Base-by-base conservation (phyloP, 2,797 vertebrate species). In the Tamandua tetradactyla region DNA sequence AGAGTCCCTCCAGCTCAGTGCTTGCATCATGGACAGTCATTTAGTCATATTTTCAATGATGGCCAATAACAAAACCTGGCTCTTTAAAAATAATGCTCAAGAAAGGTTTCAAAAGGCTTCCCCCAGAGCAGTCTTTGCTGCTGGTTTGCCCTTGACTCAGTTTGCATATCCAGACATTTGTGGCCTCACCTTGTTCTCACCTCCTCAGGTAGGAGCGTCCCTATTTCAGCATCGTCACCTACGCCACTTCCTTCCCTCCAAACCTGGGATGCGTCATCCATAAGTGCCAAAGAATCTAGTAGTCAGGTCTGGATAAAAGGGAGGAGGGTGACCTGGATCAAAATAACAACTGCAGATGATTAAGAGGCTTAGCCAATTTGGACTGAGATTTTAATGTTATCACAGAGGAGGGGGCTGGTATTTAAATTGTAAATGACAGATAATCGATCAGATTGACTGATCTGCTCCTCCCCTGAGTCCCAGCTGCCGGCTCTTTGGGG, bases 1-100 rank as follows among this genome's bases (percentile, higher is more conserved):
- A 59, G 22, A 8, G 57, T 18, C 42, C 17, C 4, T 2, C 32
- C 78, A 17, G 68, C 23, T 30, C 57, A 5, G 14, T 0, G 5
- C 10, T 59, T 9, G 57, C 32, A 32, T n/a, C 49, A 1, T 17
- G 7, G 55, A 55, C 30, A 5, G 3, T 35, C 15, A 40, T 68
- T 92, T 66, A 61, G 86, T 80, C 35, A 30, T 87, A 61, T 62
- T 87, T 42, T 61, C 72, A 71, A 71, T 37, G 59, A 88, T 83
- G 94, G 86, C 94, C 92, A 85, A 2, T 82, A 93, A 89, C 92
- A 94, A n/a, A n/a, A 88, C 76, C 68, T 85, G 23, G 40, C 66
- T 72, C 83, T 79, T 30, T 49, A 71, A 72, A 92, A 81, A 82
- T 11, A 30, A 69, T 61, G 27, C 35, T 27, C 8, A 47, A 40